Percentiles rank a stretch among this genome's conserved stretches.
Conservation (phyloP, 2,113 vertebrate species). For the Oncorhynchus tshawytscha region DNA sequence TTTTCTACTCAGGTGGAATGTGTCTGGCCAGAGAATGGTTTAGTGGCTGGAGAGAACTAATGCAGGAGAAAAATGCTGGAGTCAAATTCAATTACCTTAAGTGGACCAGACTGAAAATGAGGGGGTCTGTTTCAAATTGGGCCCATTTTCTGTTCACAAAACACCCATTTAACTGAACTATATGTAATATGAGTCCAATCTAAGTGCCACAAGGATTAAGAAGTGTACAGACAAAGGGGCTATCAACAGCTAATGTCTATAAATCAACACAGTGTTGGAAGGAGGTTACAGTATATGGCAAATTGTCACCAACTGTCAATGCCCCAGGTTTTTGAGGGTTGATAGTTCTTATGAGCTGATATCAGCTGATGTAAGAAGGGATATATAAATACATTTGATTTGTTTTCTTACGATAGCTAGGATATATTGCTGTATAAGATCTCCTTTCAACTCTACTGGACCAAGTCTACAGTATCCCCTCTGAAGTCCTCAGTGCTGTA, state of each 20-base stretch:
- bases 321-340: conserved; percentile 25
- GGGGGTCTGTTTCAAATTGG: conserved; percentile 59
- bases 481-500: conserved; percentile 27
- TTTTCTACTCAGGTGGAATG: conserved; percentile 32
- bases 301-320: conserved; percentile 50
- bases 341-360: conserved; percentile 13
- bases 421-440: neutral
- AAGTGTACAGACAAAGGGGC: conserved; percentile 44
- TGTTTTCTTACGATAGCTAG: neutral
- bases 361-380: no score
- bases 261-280: conserved; percentile 37
- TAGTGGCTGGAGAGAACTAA: conserved; percentile 24
- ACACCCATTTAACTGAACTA: conserved; percentile 51
- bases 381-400: no score
- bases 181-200: conserved; percentile 49
- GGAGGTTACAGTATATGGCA: conserved; percentile 38
- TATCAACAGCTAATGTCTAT: conserved; percentile 39
- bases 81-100: conserved; percentile 70
- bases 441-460: neutral
- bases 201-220: conserved; percentile 41
- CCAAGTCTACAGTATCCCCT: conserved; percentile 31
- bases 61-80: conserved; percentile 42
- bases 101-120: conserved; percentile 56
- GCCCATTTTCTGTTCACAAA: conserved; percentile 51
- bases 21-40: conserved; percentile 23